Base-by-base conservation (phyloP, 2,888 invertebrate genomes). In the Caenorhabditis japonica region DNA sequence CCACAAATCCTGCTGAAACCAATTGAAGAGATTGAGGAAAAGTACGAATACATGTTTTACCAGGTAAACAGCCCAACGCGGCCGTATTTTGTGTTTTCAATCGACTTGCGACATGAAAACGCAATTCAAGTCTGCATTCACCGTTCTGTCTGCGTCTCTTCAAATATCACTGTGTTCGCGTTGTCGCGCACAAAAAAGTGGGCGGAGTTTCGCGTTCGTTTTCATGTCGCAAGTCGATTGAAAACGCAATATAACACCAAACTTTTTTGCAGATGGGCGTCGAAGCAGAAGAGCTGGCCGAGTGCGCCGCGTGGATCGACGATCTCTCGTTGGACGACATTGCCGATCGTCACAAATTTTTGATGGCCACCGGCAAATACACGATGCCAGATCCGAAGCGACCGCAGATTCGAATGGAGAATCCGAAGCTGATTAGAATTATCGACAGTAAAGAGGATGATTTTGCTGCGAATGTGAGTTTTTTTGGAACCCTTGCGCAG, bases 31-130 rank as follows among this genome's bases (percentile, higher is more conserved):
- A 59, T 83, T 5, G 83, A 85, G 64, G 72, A 79, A 17, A 85
- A 83, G 38, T 86, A 84, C 58, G 84, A 86, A 68, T 86, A 86
- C 77, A 79, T 87, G 19, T 82, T 77, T 61, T 80, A 77, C 62
- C 82, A 82, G 76, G 81, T 80, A 15, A 34, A n/a, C 15, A 13
- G 17, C 27, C 15, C 30, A 21, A 34, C 23, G 15, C 21, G 34
- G n/a, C 17, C 4, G 43, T 17, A 12, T 25, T 36, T n/a, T n/a
- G n/a, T n/a, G n/a, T n/a, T n/a, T n/a, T n/a, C n/a, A n/a, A n/a
- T n/a, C n/a, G n/a, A n/a, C n/a, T n/a, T n/a, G n/a, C n/a, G n/a
- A n/a, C n/a, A n/a, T n/a, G n/a, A n/a, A n/a, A n/a, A n/a, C n/a
- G n/a, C n/a, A n/a, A n/a, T n/a, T n/a, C n/a, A n/a, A n/a, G n/a